Evolutionary conservation across 2,888 invertebrate genomes (phyloP).

Genomic region (Vannuccia rotundouncinata): DNA sequence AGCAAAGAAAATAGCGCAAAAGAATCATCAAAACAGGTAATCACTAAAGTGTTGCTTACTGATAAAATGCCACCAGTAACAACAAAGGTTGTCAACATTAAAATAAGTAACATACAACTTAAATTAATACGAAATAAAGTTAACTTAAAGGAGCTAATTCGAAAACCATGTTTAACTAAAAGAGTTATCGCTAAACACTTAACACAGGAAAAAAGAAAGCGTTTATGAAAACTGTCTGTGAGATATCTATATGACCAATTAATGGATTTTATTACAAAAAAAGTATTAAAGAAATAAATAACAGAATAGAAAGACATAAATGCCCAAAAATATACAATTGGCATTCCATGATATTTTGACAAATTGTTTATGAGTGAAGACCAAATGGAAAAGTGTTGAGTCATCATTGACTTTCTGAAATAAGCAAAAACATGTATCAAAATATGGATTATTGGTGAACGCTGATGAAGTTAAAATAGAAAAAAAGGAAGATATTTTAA

Average conservation of each 20-base stretch:
- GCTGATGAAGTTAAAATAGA: no score
- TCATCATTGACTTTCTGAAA: background rate
- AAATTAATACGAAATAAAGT: background rate
- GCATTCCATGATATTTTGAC: background rate
- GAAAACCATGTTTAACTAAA: background rate
- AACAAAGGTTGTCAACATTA: background rate
- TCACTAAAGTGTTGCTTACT: background rate
- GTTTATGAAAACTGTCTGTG: background rate
- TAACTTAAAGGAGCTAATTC: background rate
- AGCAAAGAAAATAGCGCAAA: background rate
- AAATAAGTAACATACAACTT: background rate
- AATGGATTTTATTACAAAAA: background rate
- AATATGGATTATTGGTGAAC: no score
- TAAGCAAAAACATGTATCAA: background rate
- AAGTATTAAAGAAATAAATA: background rate
- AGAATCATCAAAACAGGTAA: background rate
- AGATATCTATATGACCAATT: background rate
- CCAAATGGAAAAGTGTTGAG: background rate
- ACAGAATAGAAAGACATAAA: background rate
- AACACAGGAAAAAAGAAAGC: background rate
- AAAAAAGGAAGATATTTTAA: no score
- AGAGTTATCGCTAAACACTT: background rate
- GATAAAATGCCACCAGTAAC: background rate
- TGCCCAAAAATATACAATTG: background rate
- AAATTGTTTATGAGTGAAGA: background rate